Evolutionary conservation across 2,888 invertebrate genomes (phyloP), one percentile per base, ranked within the genome.

Genomic region (Malacosoma neustria): DNA sequence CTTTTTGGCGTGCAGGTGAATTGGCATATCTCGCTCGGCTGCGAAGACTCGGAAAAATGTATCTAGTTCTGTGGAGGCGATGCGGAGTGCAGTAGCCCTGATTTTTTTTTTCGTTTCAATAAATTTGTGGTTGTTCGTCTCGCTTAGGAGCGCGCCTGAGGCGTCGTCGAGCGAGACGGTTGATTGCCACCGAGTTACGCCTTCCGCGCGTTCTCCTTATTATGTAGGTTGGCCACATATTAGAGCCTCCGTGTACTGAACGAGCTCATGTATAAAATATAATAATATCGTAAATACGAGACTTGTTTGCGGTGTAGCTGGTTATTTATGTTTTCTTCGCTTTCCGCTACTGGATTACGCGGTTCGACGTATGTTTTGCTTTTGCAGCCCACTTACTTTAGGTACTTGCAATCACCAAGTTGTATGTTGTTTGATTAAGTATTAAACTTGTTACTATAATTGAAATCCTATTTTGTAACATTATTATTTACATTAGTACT

Each of bases 121-220:
- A 84, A 85, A 84, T 85, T 84, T 82, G 81, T 79, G 77, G 74
- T 81, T 71, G 75, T 82, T 71, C 75, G 80, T 79, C 76, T 80
- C 80, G 76, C 79, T 81, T 74, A 71, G 72, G 68, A 77, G 75
- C 75, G 69, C 76, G 82, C 77, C 76, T 58, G 74, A 65, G 77
- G 77, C 74, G 68, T 61, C 71, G 61, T 63, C 57, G 75, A 81
- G 74, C 59, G 80, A 72, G 80, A 76, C 66, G 71, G 70, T 55
- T 61, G 69, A 75, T 67, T 64, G 82, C 86, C 71, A 80, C 86
- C 65, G 85, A 65, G 84, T 85, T 85, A 87, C 87, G 84, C 87
- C 85, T 85, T 81, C 81, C 81, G 76, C 72, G 69, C 81, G 73
- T 69, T 75, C 77, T 76, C 73, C 71, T 82, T 73, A 77, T 80